A percentile compares a stretch with the other conserved stretches of the same genome.
Conservation (phyloP, 2,113 vertebrate genomes). For the Etheostoma cragini region DNA sequence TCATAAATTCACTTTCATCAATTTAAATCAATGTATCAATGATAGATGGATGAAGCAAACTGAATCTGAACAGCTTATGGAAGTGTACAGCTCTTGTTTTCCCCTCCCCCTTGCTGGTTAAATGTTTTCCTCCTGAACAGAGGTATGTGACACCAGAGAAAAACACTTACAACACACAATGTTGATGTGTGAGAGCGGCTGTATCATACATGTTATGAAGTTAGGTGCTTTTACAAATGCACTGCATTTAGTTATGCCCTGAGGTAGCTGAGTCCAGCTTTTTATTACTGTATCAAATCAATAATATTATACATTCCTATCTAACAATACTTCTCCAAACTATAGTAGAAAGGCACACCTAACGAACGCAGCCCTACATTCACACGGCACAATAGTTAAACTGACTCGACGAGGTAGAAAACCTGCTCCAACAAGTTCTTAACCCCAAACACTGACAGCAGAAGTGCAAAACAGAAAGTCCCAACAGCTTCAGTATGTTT, state of each 20-base stretch:
- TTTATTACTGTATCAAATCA: neutral
- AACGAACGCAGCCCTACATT: constrained; percentile 7
- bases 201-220: neutral
- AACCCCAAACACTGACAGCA: constrained; percentile 28
- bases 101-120: neutral
- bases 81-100: neutral
- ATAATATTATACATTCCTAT: neutral
- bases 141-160: constrained; percentile 5
- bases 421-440: constrained; percentile 58
- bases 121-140: neutral
- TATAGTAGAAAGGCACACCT: neutral
- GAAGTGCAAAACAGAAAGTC: neutral
- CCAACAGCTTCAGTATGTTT: neutral
- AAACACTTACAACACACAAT: neutral
- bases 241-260: neutral
- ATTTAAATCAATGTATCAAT: neutral
- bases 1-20: neutral
- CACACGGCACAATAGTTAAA: constrained; percentile 12
- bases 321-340: neutral
- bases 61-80: neutral
- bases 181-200: neutral
- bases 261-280: neutral
- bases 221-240: neutral
- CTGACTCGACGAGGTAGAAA: constrained; percentile 54
- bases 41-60: neutral